Conservation (phyloP, 2,113 vertebrate genomes). For the Pelobates fuscus region DNA sequence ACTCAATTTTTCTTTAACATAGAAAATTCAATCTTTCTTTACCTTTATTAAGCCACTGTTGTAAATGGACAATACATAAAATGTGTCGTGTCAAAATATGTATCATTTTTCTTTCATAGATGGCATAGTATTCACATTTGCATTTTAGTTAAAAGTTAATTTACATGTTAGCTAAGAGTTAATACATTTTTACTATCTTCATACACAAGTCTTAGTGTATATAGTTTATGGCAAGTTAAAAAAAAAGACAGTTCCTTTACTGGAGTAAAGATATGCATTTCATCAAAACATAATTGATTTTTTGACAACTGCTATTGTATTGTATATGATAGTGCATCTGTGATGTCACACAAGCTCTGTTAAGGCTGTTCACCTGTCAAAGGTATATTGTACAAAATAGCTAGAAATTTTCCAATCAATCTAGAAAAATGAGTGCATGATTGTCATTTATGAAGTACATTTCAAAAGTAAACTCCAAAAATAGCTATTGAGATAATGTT, state of each 20-base stretch:
- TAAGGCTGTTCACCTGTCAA: slow-evolving; percentile 40
- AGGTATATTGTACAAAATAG: slow-evolving; percentile 45
- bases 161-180: too few species aligned
- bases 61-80: too few species aligned
- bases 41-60: too few species aligned
- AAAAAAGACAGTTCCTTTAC: neutral
- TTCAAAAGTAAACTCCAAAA: slow-evolving; percentile 19
- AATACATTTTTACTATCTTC: too few species aligned
- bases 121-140: too few species aligned
- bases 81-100: too few species aligned
- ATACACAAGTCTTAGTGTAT: too few species aligned
- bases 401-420: slow-evolving; percentile 37
- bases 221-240: too few species aligned
- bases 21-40: too few species aligned
- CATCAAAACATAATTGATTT: slow-evolving; percentile 34
- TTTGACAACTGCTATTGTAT: slow-evolving; percentile 38
- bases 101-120: too few species aligned
- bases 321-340: slow-evolving; percentile 31
- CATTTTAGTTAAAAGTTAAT: too few species aligned
- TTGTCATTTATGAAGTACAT: slow-evolving; percentile 25
- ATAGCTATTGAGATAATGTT: slow-evolving; percentile 25
- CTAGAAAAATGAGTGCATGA: slow-evolving; percentile 9
- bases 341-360: slow-evolving; percentile 27
- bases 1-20: too few species aligned
- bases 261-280: slow-evolving; percentile 5